These are phyloP conservation scores for Gadus macrocephalus DNA, from an alignment of 2,113 vertebrate species.

Conservation along the genomic window DNA sequence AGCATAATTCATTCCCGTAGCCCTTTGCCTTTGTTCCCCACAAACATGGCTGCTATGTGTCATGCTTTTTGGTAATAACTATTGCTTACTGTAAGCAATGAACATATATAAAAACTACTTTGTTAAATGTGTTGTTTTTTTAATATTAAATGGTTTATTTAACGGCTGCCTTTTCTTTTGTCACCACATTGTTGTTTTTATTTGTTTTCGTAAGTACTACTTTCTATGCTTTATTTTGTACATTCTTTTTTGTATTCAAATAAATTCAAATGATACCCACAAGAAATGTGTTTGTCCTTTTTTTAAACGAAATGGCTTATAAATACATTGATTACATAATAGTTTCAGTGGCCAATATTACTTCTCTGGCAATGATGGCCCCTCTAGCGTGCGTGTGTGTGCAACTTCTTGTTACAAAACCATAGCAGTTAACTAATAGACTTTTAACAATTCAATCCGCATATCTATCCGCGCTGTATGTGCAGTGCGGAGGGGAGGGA, in stretches of 20 bases:
- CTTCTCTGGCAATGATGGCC: background rate
- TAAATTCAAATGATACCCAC: slow-evolving; percentile 46
- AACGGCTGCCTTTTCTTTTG: slow-evolving; percentile 60
- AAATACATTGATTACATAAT: background rate
- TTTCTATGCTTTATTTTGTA: slow-evolving; percentile 77
- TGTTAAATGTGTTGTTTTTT: slow-evolving; percentile 35
- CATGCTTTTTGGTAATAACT: slow-evolving; percentile 26
- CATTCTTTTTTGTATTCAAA: slow-evolving; percentile 70
- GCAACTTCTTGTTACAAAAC: too few species aligned
- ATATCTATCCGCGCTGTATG: too few species aligned
- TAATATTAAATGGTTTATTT: slow-evolving; percentile 49
- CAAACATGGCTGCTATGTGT: slow-evolving; percentile 17
- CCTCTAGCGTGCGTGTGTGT: too few species aligned
- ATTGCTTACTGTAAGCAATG: background rate
- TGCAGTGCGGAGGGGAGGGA: too few species aligned
- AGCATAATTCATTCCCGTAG: background rate
- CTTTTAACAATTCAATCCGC: too few species aligned
- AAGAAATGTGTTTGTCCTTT: background rate
- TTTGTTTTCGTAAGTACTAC: slow-evolving; percentile 64
- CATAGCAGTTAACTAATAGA: too few species aligned
- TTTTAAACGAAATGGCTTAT: background rate
- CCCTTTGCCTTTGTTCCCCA: slow-evolving; percentile 42
- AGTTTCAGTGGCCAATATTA: background rate
- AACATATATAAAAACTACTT: slow-evolving; percentile 19
- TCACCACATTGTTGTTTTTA: slow-evolving; percentile 41